Base-by-base conservation (phyloP, 1,140 invertebrate genomes). In the Pissodes strobi region DNA sequence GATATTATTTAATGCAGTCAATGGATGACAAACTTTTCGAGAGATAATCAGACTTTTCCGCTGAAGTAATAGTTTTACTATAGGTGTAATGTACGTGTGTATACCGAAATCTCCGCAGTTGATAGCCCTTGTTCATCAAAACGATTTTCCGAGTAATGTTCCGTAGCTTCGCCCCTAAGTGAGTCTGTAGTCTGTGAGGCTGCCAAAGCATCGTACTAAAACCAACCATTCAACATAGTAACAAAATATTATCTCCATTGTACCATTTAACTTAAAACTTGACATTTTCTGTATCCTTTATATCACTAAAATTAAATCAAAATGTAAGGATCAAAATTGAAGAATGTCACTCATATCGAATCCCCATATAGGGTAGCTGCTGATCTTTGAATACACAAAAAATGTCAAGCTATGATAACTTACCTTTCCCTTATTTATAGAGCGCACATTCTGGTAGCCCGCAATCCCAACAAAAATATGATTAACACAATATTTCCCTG, bases 121-220 rank as follows among this genome's bases (percentile, higher is more conserved):
- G 67, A 43, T 43, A 59, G 23, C 25, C 56, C 67, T 56, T 82
- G 77, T 68, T 82, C 80, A 73, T 85, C 83, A 65, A 84, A 81
- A 61, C 81, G 80, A 72, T 82, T 79, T 74, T 83, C 82, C 41
- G 73, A 69, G 13, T 74, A 69, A 75, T 77, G 63, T 66, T 75
- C 56, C 66, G 73, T 70, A 39, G 69, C 63, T 23, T 62, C 62
- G 73, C 72, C 72, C 75, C 76, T 51, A 77, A 63, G 39, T 43
- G 60, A 59, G 43, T 73, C 71, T 17, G 64, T 60, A 38, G 61
- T 23, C 46, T 69, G 64, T 18, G 57, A 46, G 18, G 68, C 69
- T 22, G 66, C 71, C 65, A 78, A 71, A 55, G 61, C 70, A 43
- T 78, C 70, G 60, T 71, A 74, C 76, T 78, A 76, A 60, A 76